Base-by-base conservation (phyloP, 2,797 vertebrate species). In the Acanthopagrus latus region DNA sequence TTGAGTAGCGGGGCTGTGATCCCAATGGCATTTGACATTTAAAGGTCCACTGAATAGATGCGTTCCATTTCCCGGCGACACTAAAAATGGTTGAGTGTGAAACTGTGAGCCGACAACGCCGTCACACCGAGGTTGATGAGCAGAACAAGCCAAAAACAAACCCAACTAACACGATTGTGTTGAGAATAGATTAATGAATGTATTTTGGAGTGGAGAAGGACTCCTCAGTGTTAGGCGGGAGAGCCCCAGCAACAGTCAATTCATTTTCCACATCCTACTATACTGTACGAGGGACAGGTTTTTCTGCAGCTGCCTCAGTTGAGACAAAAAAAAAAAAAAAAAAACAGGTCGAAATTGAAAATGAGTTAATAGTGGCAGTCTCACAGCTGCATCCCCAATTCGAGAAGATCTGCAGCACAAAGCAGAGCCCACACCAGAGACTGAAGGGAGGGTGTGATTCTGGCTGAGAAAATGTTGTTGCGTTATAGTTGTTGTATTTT, bases 1-100 rank as follows among this genome's bases (percentile, higher is more conserved):
- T n/a, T 5, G 4, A 5, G 11, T 21, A 5, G n/a, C 11, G 0
- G 2, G 12, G 21, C n/a, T 1, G n/a, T 11, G 9, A 20, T n/a
- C 20, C 8, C 1, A 11, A 50, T 47, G 46, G 17, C 46, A n/a
- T 10, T 38, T 10, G 38, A 38, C 38, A 38, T 38, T 38, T 38
- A 38, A 3, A 50, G 20, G 20, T 38, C 8, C 38, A 38, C 38
- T 9, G 38, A 9, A 38, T 10, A 38, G 8, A 38, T 8, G 33
- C 33, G 7, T 38, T 10, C 38, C 0, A 2, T 38, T 38, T 38
- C 38, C 38, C 3, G 38, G 38, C 10, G 2, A 38, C 38, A 38
- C 38, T 10, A 38, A 9, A 38, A 38, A 38, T 38, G 38, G 38
- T 38, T 38, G 7, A 38, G 38, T 9, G 38, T 38, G 38, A 38